Percentiles rank a stretch among this genome's conserved stretches.
phyloP scores from a whole-genome alignment of 1,140 invertebrate genomes.

The Coenobita brevimanus region DNA sequence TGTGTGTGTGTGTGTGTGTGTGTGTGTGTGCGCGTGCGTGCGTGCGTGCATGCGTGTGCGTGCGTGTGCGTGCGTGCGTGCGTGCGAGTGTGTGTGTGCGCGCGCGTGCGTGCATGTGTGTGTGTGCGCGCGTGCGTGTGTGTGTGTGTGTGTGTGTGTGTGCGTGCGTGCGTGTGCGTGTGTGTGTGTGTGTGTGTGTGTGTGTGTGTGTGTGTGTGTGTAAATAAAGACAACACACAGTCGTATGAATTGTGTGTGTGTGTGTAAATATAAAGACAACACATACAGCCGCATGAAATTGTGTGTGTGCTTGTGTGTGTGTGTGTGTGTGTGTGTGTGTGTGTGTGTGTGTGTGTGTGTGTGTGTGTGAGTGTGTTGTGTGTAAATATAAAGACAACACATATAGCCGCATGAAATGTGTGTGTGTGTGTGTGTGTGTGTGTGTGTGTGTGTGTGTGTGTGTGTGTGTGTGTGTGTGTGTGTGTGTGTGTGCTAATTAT shows the following conservation, averaged over 20 bases:
- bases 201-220: not conserved
- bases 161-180: constrained; percentile 3
- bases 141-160: constrained; percentile 6
- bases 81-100: not conserved
- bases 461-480: too few relatives aligned
- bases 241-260: not conserved
- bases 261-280: not conserved
- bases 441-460: too few relatives aligned
- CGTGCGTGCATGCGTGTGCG: not conserved
- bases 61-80: not conserved
- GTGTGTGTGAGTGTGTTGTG: too few relatives aligned
- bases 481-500: too few relatives aligned
- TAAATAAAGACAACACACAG: too few relatives aligned
- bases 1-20: not conserved
- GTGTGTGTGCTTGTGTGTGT: too few relatives aligned
- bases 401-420: too few relatives aligned
- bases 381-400: too few relatives aligned
- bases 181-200: not conserved
- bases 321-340: too few relatives aligned
- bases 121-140: not conserved
- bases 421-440: too few relatives aligned
- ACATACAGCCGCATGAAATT: too few relatives aligned
- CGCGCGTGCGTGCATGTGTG: constrained; percentile 2
- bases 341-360: too few relatives aligned
- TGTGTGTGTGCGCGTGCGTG: not conserved